Evolutionary conservation across 2,888 invertebrate genomes (phyloP).

Genomic region (Lasioglossum vierecki): DNA sequence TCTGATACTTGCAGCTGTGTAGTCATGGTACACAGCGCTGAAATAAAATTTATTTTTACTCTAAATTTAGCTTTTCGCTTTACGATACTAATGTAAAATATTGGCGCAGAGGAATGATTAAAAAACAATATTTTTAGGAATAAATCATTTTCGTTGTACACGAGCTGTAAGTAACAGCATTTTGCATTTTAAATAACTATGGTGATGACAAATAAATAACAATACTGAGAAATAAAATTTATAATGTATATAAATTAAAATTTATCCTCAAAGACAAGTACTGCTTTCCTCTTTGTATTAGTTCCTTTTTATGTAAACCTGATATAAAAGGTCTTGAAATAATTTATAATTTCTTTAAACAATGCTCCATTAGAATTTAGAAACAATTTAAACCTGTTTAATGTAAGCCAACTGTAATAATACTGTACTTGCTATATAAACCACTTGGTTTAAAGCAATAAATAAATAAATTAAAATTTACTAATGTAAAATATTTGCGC

Average conservation of each 20-base stretch:
- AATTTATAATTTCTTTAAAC: no score
- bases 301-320: no score
- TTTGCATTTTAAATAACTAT: background rate
- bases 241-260: no score
- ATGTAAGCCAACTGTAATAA: no score
- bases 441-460: no score
- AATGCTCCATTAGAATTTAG: no score
- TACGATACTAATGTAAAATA: background rate
- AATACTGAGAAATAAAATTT: background rate
- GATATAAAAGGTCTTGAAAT: no score
- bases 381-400: no score
- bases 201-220: background rate
- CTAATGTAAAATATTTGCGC: background rate
- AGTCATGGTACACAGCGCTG: background rate
- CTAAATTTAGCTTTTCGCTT: background rate
- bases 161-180: background rate
- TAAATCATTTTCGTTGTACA: background rate
- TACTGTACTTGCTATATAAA: no score
- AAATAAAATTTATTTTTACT: background rate
- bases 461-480: no score
- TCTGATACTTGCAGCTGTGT: background rate
- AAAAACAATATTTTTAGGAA: background rate
- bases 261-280: no score
- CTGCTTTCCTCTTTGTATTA: no score
- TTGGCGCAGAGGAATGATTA: accelerated